These are phyloP conservation scores for Epiblema foenella DNA, from an alignment of 2,888 invertebrate genomes.

Conservation along the genomic window DNA sequence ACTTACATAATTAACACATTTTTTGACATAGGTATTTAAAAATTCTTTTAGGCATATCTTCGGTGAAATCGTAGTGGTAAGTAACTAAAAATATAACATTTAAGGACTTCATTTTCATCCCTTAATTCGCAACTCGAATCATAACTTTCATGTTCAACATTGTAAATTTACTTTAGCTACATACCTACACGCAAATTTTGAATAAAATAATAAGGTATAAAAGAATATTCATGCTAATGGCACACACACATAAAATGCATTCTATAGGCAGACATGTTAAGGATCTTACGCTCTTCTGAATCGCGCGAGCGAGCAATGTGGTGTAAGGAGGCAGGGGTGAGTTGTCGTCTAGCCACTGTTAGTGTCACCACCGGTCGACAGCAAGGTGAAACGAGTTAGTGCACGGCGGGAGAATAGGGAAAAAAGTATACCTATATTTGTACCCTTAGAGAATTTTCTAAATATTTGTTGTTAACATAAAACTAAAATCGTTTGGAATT, in stretches of 20 bases:
- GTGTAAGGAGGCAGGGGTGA: slow-evolving; percentile 88
- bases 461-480: background rate
- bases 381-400: slow-evolving; percentile 71
- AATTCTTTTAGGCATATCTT: background rate
- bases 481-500: background rate
- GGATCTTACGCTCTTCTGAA: slow-evolving; percentile 88
- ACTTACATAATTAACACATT: background rate
- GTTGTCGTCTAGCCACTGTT: slow-evolving; percentile 92
- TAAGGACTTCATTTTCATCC: no score
- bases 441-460: background rate
- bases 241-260: slow-evolving; percentile 45
- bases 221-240: slow-evolving; percentile 22
- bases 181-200: background rate
- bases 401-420: slow-evolving; percentile 43
- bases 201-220: background rate
- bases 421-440: slow-evolving; percentile 2
- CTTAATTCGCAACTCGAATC: no score
- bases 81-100: no score
- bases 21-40: background rate
- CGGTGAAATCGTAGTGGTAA: no score
- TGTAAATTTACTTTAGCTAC: background rate
- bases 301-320: slow-evolving; percentile 88
- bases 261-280: slow-evolving; percentile 64
- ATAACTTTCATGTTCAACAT: background rate
- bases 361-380: slow-evolving; percentile 69